A percentile compares a stretch with the other conserved stretches of the same genome.
phyloP scores from a whole-genome alignment of 2,888 invertebrate genomes.

The Plutella xylostella region DNA sequence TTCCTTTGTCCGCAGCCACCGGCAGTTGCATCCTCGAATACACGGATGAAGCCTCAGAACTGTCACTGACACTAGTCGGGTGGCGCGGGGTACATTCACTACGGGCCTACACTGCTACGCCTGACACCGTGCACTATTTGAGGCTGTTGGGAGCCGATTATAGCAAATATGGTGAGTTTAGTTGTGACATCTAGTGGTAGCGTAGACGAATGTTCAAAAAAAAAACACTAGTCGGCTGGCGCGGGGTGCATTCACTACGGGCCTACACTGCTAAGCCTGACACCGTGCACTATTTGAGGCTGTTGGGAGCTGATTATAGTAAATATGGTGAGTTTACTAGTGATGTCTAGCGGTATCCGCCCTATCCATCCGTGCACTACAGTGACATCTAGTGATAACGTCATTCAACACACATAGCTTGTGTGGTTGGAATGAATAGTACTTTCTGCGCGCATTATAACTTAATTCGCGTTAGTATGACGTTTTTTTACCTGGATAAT shows the following conservation, averaged over 20 bases:
- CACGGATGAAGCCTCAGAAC: constrained; percentile 44
- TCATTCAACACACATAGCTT: too few relatives aligned
- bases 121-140: constrained; percentile 89
- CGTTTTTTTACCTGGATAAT: too few relatives aligned
- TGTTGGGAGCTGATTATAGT: constrained; percentile 87
- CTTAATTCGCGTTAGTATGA: too few relatives aligned
- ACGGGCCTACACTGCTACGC: constrained; percentile 87
- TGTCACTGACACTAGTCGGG: constrained; percentile 81
- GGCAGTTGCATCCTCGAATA: constrained; percentile 86
- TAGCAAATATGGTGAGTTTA: constrained; percentile 80
- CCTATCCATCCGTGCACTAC: too few relatives aligned
- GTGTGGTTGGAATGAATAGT: too few relatives aligned
- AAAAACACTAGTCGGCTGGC: constrained; percentile 95
- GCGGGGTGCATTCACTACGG: constrained; percentile 86
- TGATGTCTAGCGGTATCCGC: too few relatives aligned
- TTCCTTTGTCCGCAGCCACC: constrained; percentile 32
- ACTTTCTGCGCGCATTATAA: too few relatives aligned
- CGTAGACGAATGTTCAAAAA: too few relatives aligned
- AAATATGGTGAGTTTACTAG: constrained; percentile 86
- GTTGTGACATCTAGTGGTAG: too few relatives aligned
- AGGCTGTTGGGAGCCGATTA: constrained; percentile 87
- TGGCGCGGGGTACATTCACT: constrained; percentile 92
- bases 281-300: constrained; percentile 86
- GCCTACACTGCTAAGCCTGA: constrained; percentile 90
- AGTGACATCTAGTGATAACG: too few relatives aligned